Percentiles rank a stretch among this genome's conserved stretches.
phyloP scores from a whole-genome alignment of 2,113 vertebrate species.

The Nerophis lumbriciformis region DNA sequence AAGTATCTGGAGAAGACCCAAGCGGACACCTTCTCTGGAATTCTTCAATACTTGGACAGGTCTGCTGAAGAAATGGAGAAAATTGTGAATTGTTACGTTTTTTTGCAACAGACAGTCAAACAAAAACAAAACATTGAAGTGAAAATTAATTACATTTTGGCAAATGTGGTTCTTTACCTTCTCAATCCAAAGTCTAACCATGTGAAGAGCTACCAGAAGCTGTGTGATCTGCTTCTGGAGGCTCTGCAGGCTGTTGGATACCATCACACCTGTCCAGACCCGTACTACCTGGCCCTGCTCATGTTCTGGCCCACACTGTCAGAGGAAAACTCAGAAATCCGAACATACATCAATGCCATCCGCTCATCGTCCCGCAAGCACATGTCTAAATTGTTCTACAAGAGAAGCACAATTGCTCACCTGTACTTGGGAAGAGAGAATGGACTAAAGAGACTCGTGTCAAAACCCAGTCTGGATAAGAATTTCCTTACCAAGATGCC shows the following conservation, averaged over 20 bases:
- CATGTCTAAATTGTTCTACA: conserved; percentile 1
- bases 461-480: conserved; percentile 38
- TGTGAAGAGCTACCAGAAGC: conserved; percentile 2
- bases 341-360: conserved; percentile 37
- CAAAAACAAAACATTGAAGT: conserved; percentile 27
- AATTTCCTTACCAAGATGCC: conserved; percentile 11
- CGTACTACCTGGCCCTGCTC: conserved; percentile 52
- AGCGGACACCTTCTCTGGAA: conserved; percentile 47
- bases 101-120: conserved; percentile 3
- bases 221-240: conserved; percentile 7
- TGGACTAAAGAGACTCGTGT: conserved; percentile 39
- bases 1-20: conserved; percentile 35
- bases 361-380: conserved; percentile 15
- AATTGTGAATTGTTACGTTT: conserved; percentile 36
- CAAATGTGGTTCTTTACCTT: conserved; percentile 44
- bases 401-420: conserved; percentile 37
- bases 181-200: conserved; percentile 19
- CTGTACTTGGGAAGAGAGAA: conserved; percentile 38
- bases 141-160: conserved; percentile 48
- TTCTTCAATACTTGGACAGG: conserved; percentile 42
- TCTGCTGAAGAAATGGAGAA: background rate
- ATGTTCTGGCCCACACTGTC: conserved; percentile 50
- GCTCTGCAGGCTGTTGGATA: conserved; percentile 40
- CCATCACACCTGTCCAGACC: conserved; percentile 24
- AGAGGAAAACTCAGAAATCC: conserved; percentile 21